Percentiles rank a stretch among this genome's conserved stretches.
Conservation (phyloP, 2,888 invertebrate species). For the Watsonalla binaria region DNA sequence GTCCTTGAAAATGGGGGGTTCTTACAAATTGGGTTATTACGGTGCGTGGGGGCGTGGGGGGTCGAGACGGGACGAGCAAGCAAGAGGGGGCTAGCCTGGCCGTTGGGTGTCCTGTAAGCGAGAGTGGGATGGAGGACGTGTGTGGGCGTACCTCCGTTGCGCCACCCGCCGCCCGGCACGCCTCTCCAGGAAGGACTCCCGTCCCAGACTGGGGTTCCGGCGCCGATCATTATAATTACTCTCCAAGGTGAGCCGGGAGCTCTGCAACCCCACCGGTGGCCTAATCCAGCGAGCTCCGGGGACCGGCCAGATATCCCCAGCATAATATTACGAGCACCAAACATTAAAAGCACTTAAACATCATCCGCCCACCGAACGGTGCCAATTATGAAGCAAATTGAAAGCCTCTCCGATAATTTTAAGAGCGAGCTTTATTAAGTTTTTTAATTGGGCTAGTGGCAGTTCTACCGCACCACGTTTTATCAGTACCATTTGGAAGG, state of each 20-base stretch:
- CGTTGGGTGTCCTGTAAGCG: constrained; percentile 20
- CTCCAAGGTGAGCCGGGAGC: constrained; percentile 74
- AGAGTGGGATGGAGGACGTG: constrained; percentile 51
- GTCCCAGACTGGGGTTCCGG: constrained; percentile 70
- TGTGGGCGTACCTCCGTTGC: constrained; percentile 71
- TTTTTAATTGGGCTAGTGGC: constrained; percentile 29
- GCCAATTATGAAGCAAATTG: constrained; percentile 61
- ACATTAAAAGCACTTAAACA: constrained; percentile 66
- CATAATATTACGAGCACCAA: constrained; percentile 58
- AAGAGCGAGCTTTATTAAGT: constrained; percentile 43
- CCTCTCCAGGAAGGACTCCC: constrained; percentile 73
- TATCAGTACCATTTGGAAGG: not conserved
- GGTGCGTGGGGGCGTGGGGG: constrained; percentile 65
- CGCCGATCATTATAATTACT: constrained; percentile 79
- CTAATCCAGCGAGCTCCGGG: constrained; percentile 61
- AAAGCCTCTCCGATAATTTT: constrained; percentile 49
- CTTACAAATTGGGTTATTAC: constrained; percentile 80
- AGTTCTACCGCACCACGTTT: constrained; percentile 6
- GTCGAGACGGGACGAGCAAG: constrained; percentile 59
- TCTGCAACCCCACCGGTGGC: constrained; percentile 59
- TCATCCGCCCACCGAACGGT: constrained; percentile 53
- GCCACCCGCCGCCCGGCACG: constrained; percentile 69
- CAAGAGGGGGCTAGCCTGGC: constrained; percentile 29
- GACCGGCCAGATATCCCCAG: constrained; percentile 58
- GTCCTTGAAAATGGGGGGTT: constrained; percentile 79